Base-by-base conservation (phyloP, 2,888 invertebrate genomes). In the Stenodera caucasica region DNA sequence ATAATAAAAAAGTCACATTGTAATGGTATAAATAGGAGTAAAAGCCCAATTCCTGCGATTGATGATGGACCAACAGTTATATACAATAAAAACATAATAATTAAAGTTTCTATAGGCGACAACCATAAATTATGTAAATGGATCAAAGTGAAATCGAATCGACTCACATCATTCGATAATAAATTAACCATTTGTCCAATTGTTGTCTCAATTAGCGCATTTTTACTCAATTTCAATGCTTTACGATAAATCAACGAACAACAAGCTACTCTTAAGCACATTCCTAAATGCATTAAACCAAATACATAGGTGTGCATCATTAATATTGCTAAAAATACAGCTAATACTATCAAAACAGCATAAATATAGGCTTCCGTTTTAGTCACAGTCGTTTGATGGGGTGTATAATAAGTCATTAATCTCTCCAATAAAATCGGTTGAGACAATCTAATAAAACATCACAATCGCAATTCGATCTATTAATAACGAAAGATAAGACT, bases 91-190 rank as follows among this genome's bases (percentile, higher is more conserved):
- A 85, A 88, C 2, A 91, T 85, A n/a, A 92, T 88, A 40, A 91
- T 84, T 0, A 88, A 75, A 15, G 91, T 89, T 79, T 94, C 90
- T 0, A 94, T 76, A 0, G 95, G 95, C 0, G 91, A 92, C 21
- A 94, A 82, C 85, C 94, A 90, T 5, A 96, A 80, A 74, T 92
- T 94, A 77, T 94, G 91, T 18, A 92, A 80, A 76, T 93, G 93
- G 55, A 92, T 81, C 18, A 90, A 84, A 8, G 90, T 89, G 80
- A 91, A 85, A 78, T 96, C 95, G 79, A 96, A 94, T 61, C 94
- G 86, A 73, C 91, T 92, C 66, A 98, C 94, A 80, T 98, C 98
- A 76, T 97, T 98, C 0, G 97, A 95, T 60, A 98, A 82, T n/a
- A 98, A 85, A 78, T 97, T 97, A 30, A 97, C 94, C 63, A 88